phyloP scores from a whole-genome alignment of 2,888 invertebrate species.

The Timema cristinae region DNA sequence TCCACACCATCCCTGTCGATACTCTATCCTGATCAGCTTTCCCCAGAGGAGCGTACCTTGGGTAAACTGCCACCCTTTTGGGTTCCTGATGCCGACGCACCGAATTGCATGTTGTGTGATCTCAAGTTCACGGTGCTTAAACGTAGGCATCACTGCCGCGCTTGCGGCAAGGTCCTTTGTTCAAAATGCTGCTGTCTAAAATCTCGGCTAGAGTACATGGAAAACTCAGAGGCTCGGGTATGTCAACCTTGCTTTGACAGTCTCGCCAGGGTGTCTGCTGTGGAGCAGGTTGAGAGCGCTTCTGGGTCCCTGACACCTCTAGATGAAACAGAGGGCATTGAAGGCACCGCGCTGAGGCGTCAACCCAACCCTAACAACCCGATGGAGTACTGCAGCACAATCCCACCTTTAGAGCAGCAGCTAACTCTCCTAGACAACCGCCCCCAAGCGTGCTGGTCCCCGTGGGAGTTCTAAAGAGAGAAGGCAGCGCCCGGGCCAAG shows the following conservation, averaged over 20 bases:
- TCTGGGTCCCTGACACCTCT: slow-evolving; percentile 23
- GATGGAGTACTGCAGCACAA: slow-evolving; percentile 79
- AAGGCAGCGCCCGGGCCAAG: slow-evolving; percentile 45
- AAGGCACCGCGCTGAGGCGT: slow-evolving; percentile 38
- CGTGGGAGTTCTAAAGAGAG: slow-evolving; percentile 73
- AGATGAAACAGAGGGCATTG: neutral
- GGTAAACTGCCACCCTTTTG: slow-evolving; percentile 78
- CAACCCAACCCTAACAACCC: slow-evolving; percentile 82
- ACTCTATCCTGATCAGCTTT: slow-evolving; percentile 19
- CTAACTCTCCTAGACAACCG: slow-evolving; percentile 43
- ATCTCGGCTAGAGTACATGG: slow-evolving; percentile 66
- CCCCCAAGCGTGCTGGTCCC: slow-evolving; percentile 78
- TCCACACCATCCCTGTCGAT: neutral
- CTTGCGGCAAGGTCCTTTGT: slow-evolving; percentile 80
- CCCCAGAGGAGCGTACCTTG: slow-evolving; percentile 43
- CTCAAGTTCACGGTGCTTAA: slow-evolving; percentile 75
- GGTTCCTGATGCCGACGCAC: slow-evolving; percentile 80
- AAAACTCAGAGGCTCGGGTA: slow-evolving; percentile 71
- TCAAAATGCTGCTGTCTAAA: slow-evolving; percentile 71
- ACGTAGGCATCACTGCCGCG: slow-evolving; percentile 76
- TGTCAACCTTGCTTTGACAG: slow-evolving; percentile 67
- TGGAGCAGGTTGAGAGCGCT: slow-evolving; percentile 25
- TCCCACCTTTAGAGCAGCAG: slow-evolving; percentile 74
- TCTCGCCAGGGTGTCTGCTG: slow-evolving; percentile 44
- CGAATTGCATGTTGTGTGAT: slow-evolving; percentile 78